Conservation (phyloP, 2,797 vertebrate species). For the Pitangus sulphuratus region DNA sequence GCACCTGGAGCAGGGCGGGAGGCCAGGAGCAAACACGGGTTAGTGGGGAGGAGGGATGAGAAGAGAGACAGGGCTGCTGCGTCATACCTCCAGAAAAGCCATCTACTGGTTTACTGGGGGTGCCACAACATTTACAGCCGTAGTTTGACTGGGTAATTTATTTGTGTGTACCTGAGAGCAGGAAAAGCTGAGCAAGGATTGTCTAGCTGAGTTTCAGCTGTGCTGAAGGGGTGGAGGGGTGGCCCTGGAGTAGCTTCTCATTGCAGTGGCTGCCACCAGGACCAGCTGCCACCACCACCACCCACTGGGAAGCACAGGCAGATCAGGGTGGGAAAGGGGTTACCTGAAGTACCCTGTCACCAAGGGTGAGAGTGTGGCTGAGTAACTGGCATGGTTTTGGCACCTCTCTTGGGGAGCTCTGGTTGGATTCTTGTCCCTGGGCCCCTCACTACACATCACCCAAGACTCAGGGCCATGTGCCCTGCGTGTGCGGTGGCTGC, state of each 20-base stretch:
- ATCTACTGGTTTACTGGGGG: neutral
- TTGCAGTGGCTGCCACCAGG: fast-evolving
- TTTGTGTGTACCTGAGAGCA: neutral
- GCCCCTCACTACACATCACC: fast-evolving
- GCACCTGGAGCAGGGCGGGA: fast-evolving
- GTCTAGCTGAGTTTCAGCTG: neutral
- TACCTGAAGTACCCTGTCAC: fast-evolving
- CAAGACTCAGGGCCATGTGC: fast-evolving
- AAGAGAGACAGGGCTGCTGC: neutral
- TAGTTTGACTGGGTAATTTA: neutral
- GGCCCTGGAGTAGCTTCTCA: fast-evolving
- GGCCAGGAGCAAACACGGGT: fast-evolving
- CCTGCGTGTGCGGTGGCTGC: fast-evolving
- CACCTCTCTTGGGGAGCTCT: neutral
- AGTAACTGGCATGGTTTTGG: neutral
- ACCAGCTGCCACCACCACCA: no score
- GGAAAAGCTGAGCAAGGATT: neutral
- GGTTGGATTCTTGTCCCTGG: neutral
- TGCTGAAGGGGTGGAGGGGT: neutral
- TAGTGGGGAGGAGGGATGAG: neutral
- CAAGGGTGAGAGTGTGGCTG: fast-evolving
- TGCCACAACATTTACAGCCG: neutral
- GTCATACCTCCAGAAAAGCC: neutral
- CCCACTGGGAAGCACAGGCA: neutral
- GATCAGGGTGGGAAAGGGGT: neutral